These are phyloP conservation scores for Tretioscincus oriximinensis DNA, from an alignment of 2,113 vertebrate genomes.

Conservation along the genomic window DNA sequence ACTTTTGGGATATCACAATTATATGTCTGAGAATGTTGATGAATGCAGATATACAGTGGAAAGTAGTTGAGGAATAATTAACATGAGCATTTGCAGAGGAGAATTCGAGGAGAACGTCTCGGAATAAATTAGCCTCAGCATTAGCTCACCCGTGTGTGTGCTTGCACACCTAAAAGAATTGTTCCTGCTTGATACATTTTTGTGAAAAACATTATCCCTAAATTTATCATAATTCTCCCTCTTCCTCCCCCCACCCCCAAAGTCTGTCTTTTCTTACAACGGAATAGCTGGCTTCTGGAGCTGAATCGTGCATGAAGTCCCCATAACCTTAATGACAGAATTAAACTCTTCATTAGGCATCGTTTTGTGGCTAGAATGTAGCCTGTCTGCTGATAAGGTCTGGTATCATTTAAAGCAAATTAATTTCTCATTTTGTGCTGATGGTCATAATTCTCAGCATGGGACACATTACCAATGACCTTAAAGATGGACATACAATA, in stretches of 20 bases:
- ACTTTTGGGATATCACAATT: background rate
- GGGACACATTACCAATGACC: constrained; percentile 69
- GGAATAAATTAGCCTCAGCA: background rate
- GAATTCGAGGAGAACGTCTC: constrained; percentile 5
- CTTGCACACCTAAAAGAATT: background rate
- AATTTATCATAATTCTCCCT: constrained; percentile 4
- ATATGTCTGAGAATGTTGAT: background rate
- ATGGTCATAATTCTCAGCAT: constrained; percentile 70
- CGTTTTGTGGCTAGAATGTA: constrained; percentile 57
- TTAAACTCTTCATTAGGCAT: constrained; percentile 65
- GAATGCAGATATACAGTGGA: background rate
- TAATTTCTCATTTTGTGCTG: constrained; percentile 78
- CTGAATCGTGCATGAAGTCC: background rate
- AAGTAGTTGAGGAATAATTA: background rate
- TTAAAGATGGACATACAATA: constrained; percentile 66
- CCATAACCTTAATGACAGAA: constrained; percentile 46
- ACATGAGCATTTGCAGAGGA: background rate
- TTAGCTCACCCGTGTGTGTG: background rate
- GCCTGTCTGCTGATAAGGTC: constrained; percentile 65
- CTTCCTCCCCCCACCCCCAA: no score
- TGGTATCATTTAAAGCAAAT: constrained; percentile 75
- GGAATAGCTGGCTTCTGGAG: background rate
- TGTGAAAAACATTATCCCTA: background rate
- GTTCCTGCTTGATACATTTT: constrained; percentile 14
- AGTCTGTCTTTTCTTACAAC: no score